Base-by-base conservation (phyloP, 2,113 vertebrate species). In the Halichoeres trimaculatus region DNA sequence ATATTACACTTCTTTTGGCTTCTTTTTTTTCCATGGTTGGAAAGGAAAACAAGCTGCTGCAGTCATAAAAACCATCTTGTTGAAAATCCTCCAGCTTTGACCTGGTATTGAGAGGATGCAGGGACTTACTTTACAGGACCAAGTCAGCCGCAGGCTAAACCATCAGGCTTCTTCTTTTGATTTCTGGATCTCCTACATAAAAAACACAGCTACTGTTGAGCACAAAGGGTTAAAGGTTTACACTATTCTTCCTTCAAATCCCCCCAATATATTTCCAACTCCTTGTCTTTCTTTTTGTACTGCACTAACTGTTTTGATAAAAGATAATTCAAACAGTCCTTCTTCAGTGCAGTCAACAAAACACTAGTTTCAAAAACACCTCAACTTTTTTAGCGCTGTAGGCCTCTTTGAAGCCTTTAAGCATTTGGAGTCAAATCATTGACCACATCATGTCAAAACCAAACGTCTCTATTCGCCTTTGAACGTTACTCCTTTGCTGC, bases 11-110 rank as follows among this genome's bases (percentile, higher is more conserved):
- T 30, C 30, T 30, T 3, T 6, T 1, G 57, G 5, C 20, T 13
- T 47, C 12, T 40, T 4, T 24, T 47, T 68, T 79, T 52, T 52
- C 35, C 35, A 70, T 66, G 43, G 53, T 60, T 48, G 35, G 38
- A 57, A 20, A 30, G n/a, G 17, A 55, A 84, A 76, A 80, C 23
- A 56, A 75, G 66, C 60, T 71, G 22, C 62, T 81, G 62, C 78
- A 76, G 55, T 56, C 35, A 68, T 72, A 24, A 55, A 74, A 74
- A 75, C 14, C 45, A 63, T 30, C 58, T 36, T 24, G 16, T 52
- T 57, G 54, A 41, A 77, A 76, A 78, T 70, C 74, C 23, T 17
- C 26, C 1, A 26, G 38, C 64, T 80, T 76, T 76, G 70, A 60
- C 58, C 53, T 54, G 73, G 3, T 58, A 55, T 79, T 70, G 67